A percentile compares a stretch with the other conserved stretches of the same genome.
These are phyloP conservation scores for Pyxicephalus adspersus DNA, from an alignment of 2,113 vertebrate species.

Conservation along the genomic window DNA sequence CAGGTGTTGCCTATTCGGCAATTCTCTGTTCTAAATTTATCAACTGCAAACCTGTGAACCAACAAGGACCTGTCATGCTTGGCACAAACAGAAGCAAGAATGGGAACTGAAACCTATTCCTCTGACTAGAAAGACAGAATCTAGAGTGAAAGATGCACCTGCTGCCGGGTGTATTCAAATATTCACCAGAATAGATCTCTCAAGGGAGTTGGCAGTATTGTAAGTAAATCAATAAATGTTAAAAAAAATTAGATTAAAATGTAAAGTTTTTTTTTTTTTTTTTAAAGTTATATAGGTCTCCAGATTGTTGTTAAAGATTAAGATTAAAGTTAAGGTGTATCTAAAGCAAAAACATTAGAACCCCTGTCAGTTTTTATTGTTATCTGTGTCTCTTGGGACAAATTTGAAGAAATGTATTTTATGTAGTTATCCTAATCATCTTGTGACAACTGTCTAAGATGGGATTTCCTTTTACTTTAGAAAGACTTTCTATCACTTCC, in stretches of 20 bases:
- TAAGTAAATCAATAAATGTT: background rate
- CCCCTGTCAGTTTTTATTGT: too few relatives aligned
- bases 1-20: conserved; percentile 14
- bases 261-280: too few relatives aligned
- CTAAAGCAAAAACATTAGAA: too few relatives aligned
- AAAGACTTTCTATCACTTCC: too few relatives aligned
- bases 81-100: conserved; percentile 22
- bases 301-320: too few relatives aligned
- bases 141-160: conserved; percentile 30
- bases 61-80: background rate
- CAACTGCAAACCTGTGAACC: background rate
- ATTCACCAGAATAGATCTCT: conserved; percentile 1
- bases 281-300: background rate
- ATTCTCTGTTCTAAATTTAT: conserved; percentile 7
- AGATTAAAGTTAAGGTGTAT: too few relatives aligned
- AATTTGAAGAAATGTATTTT: too few relatives aligned
- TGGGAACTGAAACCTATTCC: conserved; percentile 25
- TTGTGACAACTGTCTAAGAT: too few relatives aligned
- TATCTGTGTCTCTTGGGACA: too few relatives aligned
- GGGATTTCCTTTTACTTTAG: too few relatives aligned
- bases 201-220: background rate
- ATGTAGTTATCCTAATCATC: too few relatives aligned
- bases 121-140: background rate
- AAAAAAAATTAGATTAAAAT: too few relatives aligned
- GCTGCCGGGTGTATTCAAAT: conserved; percentile 16